phyloP scores from a whole-genome alignment of 2,113 vertebrate species.

The Ailurus styani region DNA sequence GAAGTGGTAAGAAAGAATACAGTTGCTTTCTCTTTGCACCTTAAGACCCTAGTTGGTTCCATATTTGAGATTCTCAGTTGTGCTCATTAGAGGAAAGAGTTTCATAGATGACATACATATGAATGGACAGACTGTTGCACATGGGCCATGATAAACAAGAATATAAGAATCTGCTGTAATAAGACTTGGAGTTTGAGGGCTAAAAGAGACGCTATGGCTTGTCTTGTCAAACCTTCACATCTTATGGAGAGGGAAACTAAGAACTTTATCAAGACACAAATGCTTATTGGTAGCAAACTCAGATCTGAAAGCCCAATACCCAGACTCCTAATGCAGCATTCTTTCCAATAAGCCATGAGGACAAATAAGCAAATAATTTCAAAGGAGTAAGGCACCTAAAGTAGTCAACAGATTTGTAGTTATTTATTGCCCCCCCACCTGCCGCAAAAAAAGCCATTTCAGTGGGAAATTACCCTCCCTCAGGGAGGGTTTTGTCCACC shows the following conservation, averaged over 20 bases:
- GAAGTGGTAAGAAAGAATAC: not conserved
- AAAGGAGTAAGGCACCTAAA: not conserved
- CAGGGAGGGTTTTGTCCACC: not conserved
- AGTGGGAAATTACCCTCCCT: not conserved
- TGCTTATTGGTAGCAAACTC: not conserved
- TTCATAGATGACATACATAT: not conserved
- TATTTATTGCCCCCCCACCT: not conserved
- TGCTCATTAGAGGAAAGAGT: not conserved
- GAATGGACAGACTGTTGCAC: fast-evolving
- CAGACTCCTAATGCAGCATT: not conserved
- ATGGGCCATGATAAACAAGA: not conserved
- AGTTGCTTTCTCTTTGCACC: not conserved
- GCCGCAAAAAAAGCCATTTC: not conserved
- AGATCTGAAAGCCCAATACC: not conserved
- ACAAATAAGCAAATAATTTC: not conserved
- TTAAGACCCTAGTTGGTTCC: not conserved
- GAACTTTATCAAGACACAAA: not conserved
- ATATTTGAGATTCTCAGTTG: not conserved
- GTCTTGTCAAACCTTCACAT: not conserved
- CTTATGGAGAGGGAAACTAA: not conserved
- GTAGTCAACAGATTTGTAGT: not conserved
- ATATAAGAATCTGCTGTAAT: not conserved
- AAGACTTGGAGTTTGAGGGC: not conserved
- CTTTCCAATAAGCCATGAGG: not conserved
- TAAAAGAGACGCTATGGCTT: not conserved